These are phyloP conservation scores for Gymnobelideus leadbeateri DNA, from an alignment of 2,113 vertebrate species.

Conservation along the genomic window DNA sequence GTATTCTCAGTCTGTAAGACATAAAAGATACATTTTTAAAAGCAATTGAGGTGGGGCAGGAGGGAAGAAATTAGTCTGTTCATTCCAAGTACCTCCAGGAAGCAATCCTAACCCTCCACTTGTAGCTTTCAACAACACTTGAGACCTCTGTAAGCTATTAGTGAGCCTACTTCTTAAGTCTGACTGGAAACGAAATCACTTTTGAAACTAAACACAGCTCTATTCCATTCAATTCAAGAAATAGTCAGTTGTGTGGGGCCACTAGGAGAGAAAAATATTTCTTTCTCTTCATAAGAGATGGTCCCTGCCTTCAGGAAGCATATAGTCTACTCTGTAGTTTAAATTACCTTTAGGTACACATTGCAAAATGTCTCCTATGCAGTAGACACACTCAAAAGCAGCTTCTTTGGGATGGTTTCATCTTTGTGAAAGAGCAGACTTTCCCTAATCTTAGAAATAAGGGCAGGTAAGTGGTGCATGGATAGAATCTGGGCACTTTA, in stretches of 20 bases:
- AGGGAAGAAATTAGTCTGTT: neutral
- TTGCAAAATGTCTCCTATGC: neutral
- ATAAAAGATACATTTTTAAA: neutral
- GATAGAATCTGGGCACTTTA: neutral
- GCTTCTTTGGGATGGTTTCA: neutral
- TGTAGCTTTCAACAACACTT: constrained; percentile 7
- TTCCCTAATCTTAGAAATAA: neutral
- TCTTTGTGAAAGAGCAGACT: constrained; percentile 1
- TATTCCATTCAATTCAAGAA: neutral
- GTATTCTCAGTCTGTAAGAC: neutral
- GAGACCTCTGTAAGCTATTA: neutral
- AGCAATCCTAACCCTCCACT: neutral
- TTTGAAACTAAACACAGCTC: neutral
- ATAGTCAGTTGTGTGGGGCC: neutral
- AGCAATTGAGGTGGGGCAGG: neutral
- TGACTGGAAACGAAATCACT: constrained; percentile 8
- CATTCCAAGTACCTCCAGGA: neutral
- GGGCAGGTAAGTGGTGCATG: neutral
- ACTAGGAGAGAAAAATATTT: neutral
- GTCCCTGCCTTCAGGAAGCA: neutral
- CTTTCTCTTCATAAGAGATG: neutral
- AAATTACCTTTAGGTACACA: neutral
- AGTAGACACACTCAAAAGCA: constrained; percentile 15
- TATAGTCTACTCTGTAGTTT: neutral
- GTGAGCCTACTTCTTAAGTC: neutral